Evolutionary conservation across 2,113 vertebrate genomes (phyloP).

Genomic region (Capreolus pygargus): DNA sequence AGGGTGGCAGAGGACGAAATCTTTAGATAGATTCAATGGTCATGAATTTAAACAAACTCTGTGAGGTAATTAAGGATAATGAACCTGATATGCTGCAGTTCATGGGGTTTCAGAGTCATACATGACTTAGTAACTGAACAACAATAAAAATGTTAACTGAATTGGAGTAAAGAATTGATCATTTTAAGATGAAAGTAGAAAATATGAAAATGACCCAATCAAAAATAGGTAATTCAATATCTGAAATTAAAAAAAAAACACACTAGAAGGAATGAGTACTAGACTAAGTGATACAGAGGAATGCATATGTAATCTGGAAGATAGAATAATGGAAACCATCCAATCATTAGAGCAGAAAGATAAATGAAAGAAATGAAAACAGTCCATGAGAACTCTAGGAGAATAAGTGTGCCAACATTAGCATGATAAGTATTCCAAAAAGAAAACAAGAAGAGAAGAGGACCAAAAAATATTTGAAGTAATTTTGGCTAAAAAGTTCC

Average conservation of each 20-base stretch:
- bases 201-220: neutral
- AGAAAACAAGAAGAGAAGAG: neutral
- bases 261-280: neutral
- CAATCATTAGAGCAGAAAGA: neutral
- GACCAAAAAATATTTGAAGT: neutral
- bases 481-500: neutral
- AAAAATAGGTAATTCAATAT: neutral
- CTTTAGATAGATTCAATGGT: neutral
- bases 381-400: neutral
- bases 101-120: neutral
- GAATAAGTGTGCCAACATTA: neutral
- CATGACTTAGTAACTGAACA: neutral
- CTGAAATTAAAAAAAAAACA: neutral
- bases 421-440: neutral
- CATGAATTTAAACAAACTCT: neutral
- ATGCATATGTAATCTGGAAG: neutral
- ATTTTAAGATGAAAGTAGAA: neutral
- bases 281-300: neutral
- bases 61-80: neutral
- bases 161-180: neutral
- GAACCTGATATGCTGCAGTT: neutral
- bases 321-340: neutral
- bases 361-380: neutral
- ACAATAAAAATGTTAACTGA: neutral
- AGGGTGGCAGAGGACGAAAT: neutral